A percentile compares a stretch with the other conserved stretches of the same genome.
Conservation (phyloP, 2,797 vertebrate species). For the Gymnocypris eckloni region DNA sequence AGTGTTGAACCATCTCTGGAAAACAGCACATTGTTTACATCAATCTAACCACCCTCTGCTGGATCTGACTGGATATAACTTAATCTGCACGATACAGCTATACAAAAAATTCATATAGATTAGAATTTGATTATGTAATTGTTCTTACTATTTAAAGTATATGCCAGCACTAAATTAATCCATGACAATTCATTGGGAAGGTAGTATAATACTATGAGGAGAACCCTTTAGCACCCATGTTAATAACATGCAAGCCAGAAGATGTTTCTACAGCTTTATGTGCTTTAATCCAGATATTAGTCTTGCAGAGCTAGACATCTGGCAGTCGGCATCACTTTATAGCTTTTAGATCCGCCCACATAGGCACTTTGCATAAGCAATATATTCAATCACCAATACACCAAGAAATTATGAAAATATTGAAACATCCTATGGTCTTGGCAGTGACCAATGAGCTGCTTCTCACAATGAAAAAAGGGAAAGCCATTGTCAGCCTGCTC, state of each 20-base stretch:
- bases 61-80: constrained; percentile 33
- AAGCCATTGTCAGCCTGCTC: constrained; percentile 22
- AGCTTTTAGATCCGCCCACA: neutral
- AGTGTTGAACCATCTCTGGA: constrained; percentile 65
- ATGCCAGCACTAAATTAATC: neutral
- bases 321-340: neutral
- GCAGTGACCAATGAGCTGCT: neutral
- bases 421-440: neutral
- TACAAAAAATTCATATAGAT: neutral
- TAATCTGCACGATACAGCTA: constrained; percentile 13
- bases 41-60: constrained; percentile 53
- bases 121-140: neutral
- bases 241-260: neutral
- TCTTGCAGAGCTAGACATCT: neutral
- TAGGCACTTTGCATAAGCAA: neutral
- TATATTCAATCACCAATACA: neutral
- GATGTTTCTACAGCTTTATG: neutral
- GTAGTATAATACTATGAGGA: neutral
- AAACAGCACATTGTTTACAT: constrained; percentile 61
- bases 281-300: neutral
- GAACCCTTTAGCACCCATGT: neutral
- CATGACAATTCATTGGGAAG: neutral
- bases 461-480: neutral
- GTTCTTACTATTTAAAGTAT: neutral
- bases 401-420: neutral